phyloP scores from a whole-genome alignment of 2,113 vertebrate genomes.

The Carassius auratus region DNA sequence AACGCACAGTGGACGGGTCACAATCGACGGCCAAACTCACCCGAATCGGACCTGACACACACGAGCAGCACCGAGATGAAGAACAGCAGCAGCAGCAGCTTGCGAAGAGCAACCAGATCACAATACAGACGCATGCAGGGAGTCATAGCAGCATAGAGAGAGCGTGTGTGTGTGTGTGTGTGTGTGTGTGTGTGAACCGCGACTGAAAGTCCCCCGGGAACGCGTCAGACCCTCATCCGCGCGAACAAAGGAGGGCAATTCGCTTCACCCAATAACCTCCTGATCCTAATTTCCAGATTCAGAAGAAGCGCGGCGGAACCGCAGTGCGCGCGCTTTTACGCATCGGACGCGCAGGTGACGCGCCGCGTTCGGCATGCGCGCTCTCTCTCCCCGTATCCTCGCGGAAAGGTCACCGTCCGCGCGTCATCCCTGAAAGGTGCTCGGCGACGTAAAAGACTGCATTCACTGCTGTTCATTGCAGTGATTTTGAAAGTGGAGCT shows the following conservation, averaged over 20 bases:
- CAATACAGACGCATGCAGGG: constrained; percentile 70
- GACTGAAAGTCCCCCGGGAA: constrained; percentile 45
- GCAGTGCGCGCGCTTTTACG: constrained; percentile 50
- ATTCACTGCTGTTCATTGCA: constrained; percentile 1
- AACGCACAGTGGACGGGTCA: neutral
- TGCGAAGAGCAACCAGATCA: constrained; percentile 64
- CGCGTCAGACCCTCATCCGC: constrained; percentile 60
- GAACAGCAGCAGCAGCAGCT: constrained; percentile 59
- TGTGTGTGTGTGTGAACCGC: constrained; percentile 29
- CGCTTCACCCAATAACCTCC: constrained; percentile 55
- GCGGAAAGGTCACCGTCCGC: neutral
- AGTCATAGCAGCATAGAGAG: constrained; percentile 72
- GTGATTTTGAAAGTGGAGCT: constrained; percentile 36
- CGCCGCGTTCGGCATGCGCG: neutral
- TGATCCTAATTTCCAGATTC: constrained; percentile 72
- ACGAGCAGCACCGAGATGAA: constrained; percentile 52
- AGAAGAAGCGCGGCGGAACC: constrained; percentile 62
- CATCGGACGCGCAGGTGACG: constrained; percentile 66
- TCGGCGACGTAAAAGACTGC: neutral
- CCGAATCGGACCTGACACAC: constrained; percentile 58
- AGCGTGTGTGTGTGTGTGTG: constrained; percentile 48
- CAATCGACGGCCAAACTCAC: constrained; percentile 65
- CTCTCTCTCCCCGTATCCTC: neutral
- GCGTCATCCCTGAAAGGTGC: constrained; percentile 1
- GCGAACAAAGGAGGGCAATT: constrained; percentile 64